Evolutionary conservation across 1,140 invertebrate species (phyloP), one percentile per base, ranked within the genome.

Genomic region (Coptotermes formosanus): DNA sequence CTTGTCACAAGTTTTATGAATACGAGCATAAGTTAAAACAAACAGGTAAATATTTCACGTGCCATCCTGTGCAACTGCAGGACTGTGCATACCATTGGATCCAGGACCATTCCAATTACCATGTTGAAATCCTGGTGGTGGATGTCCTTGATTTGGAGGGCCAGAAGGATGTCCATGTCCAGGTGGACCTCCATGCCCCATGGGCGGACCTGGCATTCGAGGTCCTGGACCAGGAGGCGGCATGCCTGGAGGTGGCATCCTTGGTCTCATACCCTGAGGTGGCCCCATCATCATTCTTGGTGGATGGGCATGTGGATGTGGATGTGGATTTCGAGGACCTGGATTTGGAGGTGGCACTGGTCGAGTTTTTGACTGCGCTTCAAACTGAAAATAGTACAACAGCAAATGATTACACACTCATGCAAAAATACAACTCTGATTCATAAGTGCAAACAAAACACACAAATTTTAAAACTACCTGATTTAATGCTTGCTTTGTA

Each of bases 321-420:
- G 85, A 45, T 87, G 82, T 38, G 85, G 86, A 82, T 86, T 91
- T 87, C 91, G 90, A 21, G 91, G 88, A 32, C 87, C 88, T 21
- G 87, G 86, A 75, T 93, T 93, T 87, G 94, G 93, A 7, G 95
- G 95, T 86, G 95, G 95, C 55, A 94, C 93, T 52, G 96, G 96
- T 86, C 97, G 93, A 30, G 96, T 97, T 91, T 98, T 97, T 85
- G 96, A 97, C 91, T 97, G 96, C 89, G 97, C 96, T 90, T 98
- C 97, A 93, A 98, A 97, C 92, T 97, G 92, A 88, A 88, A 89
- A 89, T 32, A 86, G 19, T 55, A 75, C 64, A 75, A 75, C n/a
- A 75, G 3, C 12, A 75, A 7, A 21, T 21, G 16, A 75, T 32
- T 30, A 75, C n/a, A 16, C 82, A 82, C 52, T 30, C 82, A 82